These are phyloP conservation scores for Porites cylindrica DNA, from an alignment of 92 coral and sea anemone species.

Conservation along the genomic window DNA sequence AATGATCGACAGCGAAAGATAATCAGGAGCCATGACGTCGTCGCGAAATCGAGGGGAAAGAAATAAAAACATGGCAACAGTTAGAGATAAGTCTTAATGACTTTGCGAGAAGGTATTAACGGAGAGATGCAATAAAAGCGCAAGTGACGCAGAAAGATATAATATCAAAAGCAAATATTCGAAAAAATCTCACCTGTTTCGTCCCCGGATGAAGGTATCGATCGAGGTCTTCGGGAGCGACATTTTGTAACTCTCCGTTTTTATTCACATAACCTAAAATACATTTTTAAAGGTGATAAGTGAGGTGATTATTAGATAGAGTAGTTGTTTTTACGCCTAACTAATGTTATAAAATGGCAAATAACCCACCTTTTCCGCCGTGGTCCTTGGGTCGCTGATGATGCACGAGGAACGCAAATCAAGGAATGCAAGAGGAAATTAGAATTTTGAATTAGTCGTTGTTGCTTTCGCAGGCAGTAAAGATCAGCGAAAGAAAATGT, in stretches of 20 bases:
- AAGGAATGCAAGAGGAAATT: slow-evolving; percentile 46
- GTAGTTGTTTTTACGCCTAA: slow-evolving; percentile 4
- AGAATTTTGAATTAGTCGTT: slow-evolving; percentile 44
- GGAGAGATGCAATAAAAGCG: not conserved
- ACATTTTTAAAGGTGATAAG: not conserved
- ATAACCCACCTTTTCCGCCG: slow-evolving; percentile 80
- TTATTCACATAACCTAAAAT: slow-evolving; percentile 85
- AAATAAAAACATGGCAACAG: slow-evolving; percentile 73
- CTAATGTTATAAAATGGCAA: not conserved
- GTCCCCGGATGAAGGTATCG: slow-evolving; percentile 89
- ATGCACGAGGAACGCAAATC: slow-evolving; percentile 39
- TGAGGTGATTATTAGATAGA: slow-evolving; percentile 1
- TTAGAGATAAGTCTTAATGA: slow-evolving; percentile 39
- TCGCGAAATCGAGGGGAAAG: slow-evolving; percentile 28
- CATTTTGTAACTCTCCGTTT: slow-evolving; percentile 87
- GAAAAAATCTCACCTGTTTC: slow-evolving; percentile 81
- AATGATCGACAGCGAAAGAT: slow-evolving; percentile 33
- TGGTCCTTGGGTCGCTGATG: slow-evolving; percentile 96
- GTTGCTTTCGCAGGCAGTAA: slow-evolving; percentile 45
- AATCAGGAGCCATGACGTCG: slow-evolving; percentile 57
- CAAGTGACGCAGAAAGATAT: slow-evolving; percentile 7
- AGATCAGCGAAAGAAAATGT: slow-evolving; percentile 19
- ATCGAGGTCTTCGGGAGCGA: slow-evolving; percentile 85
- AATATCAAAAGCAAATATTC: slow-evolving; percentile 33
- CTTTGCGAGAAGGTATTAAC: not conserved